Base-by-base conservation (phyloP, 2,797 vertebrate species). In the Ispidina lecontei region DNA sequence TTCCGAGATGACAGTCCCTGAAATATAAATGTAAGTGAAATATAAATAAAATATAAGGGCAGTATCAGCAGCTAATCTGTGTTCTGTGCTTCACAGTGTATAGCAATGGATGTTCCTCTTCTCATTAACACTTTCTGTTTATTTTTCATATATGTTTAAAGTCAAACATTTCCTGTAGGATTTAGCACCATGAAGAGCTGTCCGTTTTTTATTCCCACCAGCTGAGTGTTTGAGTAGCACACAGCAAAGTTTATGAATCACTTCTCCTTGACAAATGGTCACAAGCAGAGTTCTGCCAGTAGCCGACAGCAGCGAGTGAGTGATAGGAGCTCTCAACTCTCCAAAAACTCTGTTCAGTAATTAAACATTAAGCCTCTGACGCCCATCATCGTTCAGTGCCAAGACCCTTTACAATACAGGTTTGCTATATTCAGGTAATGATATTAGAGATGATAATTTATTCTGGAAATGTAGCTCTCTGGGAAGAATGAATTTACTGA, bases 321-420 rank as follows among this genome's bases (percentile, higher is more conserved):
- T 76, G 80, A 72, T 94, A 86, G 37, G 29, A 79, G 88, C 77
- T 56, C 86, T 90, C 84, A 93, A 79, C 52, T 90, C 80, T 88
- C 43, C 52, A 79, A 90, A 96, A 93, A 95, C 88, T 93, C 84
- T 74, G 60, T 44, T 92, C 77, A 77, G 94, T 96, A 96, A 94
- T 93, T 95, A 95, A 96, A 90, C 80, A 67, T 76, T 93, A 84
- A 88, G 72, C 29, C 62, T 82, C 76, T 87, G 92, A 87, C 81
- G 68, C 70, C 68, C 71, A 20, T 82, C 88, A 92, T 93, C 71
- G 41, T 84, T 95, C 90, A 90, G 71, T 84, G 85, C 64, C 74
- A 91, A 90, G 44, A 44, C 39, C 77, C 62, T 90, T 92, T 77
- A 60, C 58, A 84, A 18, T 54, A 41, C 52, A 46, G 31, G 80